Evolutionary conservation across 2,113 vertebrate genomes (phyloP), one percentile per base, ranked within the genome.

Genomic region (Nettapus auritus): DNA sequence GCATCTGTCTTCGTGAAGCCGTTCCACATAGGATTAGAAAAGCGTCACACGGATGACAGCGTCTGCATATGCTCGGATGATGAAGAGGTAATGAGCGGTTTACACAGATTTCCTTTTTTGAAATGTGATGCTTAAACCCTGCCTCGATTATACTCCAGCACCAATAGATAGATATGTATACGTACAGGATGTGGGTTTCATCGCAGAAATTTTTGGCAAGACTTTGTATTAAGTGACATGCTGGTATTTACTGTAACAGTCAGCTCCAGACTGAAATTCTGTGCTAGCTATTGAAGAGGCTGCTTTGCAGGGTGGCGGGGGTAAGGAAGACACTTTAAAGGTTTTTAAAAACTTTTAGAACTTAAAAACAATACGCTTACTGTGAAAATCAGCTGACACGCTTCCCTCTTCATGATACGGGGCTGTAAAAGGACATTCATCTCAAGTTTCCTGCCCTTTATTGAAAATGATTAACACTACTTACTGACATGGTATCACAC

Each of bases 201-300:
- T 42, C 2, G 0, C 74, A 90, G 90, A 71, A 93, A 94, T 93
- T 95, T 88, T 90, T 86, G 73, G 80, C 52, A 88, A 88, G 82
- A 83, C 88, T 55, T 82, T 80, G 15, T 89, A 89, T 70, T 74
- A 86, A 82, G 88, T 93, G 79, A 92, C 90, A 86, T 1, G 2
- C 42, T 96, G 82, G 38, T 90, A 92, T 93, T 94, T 88, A 90
- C 50, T 71, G 42, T 60, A 87, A 71, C 33, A 89, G 64, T 89
- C 74, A 81, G 56, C 38, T 89, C 62, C 67, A 5, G 69, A 67
- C 84, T 95, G 48, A 73, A 82, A 82, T 73, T 94, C 52, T 87
- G 57, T n/a, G 17, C 29, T 44, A 89, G 77, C 28, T 50, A 56
- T 93, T 60, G 48, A 84, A 90, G 52, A 96, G 34, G 57, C 53